Evolutionary conservation across 2,888 invertebrate species (phyloP).

Genomic region (Plemyria rubiginata): DNA sequence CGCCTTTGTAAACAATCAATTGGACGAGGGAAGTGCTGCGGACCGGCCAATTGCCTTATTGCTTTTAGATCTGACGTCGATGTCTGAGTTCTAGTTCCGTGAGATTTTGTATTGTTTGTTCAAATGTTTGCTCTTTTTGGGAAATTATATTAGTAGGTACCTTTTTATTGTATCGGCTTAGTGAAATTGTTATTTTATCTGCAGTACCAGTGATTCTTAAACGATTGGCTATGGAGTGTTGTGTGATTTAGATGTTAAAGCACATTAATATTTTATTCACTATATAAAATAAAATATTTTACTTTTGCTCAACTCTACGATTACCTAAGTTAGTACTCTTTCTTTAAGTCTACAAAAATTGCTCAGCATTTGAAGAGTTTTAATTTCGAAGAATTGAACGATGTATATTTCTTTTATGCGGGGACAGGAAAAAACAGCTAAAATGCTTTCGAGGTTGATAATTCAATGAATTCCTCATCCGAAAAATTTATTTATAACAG

Average conservation of each 20-base stretch:
- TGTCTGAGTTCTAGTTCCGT: conserved; percentile 1
- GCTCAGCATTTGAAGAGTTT: conserved; percentile 36
- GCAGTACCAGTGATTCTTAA: neutral
- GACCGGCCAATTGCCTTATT: conserved; percentile 21
- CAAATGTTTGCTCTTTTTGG: neutral
- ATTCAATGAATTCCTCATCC: conserved; percentile 10
- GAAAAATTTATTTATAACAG: conserved; percentile 18
- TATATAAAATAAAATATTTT: neutral
- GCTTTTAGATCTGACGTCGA: conserved; percentile 19
- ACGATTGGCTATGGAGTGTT: neutral
- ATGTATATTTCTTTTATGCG: conserved; percentile 28
- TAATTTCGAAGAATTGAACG: conserved; percentile 29
- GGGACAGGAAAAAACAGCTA: conserved; percentile 21
- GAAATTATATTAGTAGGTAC: neutral
- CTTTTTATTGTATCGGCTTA: no score
- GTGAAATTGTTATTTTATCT: neutral
- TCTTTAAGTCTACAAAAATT: conserved; percentile 47
- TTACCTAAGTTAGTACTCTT: conserved; percentile 21
- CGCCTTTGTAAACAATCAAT: conserved; percentile 44
- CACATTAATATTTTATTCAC: no score
- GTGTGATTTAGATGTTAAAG: no score
- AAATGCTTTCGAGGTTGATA: conserved; percentile 21
- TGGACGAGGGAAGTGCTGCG: conserved; percentile 15
- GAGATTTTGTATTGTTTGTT: neutral
- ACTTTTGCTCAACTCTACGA: neutral